Base-by-base conservation (phyloP, 2,888 invertebrate species). In the Melinaea marsaeus region DNA sequence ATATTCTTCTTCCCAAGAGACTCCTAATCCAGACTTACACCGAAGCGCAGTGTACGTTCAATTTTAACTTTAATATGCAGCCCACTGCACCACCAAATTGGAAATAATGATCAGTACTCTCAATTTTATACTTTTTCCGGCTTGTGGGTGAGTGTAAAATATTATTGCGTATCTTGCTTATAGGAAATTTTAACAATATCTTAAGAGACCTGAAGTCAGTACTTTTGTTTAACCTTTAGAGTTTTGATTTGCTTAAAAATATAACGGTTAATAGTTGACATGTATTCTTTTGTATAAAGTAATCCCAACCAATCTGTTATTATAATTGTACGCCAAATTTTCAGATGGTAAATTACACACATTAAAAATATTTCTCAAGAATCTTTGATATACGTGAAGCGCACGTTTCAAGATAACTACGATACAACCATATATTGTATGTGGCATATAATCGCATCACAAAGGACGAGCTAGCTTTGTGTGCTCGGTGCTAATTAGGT, bases 1-100 rank as follows among this genome's bases (percentile, higher is more conserved):
- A 66, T 63, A 64, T 72, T 70, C 73, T 72, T 77, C 74, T 72
- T 75, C 86, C 79, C 86, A 59, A 63, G 84, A 73, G 88, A 81
- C 76, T 76, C 78, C 83, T 89, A 88, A 88, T 86, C 83, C 84
- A 86, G 88, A 87, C 87, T 88, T 88, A 89, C 87, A 86, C 81
- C 80, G 78, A 77, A 73, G 84, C 81, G 79, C 83, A 81, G 76
- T 79, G 82, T 83, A 83, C 85, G 86, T 86, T 85, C 88, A 87
- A 88, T 88, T 88, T 89, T 86, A 89, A 88, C 80, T 88, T 88
- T 88, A 87, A 88, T 86, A 88, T 88, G 85, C 86, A 85, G 77
- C 83, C 79, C 77, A 81, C 78, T 83, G 76, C 75, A 74, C 75
- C 70, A 77, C 83, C 82, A 86, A 88, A 88, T 86, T 88, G 85